Conservation (phyloP, 2,888 invertebrate species). For the Disparrhopalites patrizii region DNA sequence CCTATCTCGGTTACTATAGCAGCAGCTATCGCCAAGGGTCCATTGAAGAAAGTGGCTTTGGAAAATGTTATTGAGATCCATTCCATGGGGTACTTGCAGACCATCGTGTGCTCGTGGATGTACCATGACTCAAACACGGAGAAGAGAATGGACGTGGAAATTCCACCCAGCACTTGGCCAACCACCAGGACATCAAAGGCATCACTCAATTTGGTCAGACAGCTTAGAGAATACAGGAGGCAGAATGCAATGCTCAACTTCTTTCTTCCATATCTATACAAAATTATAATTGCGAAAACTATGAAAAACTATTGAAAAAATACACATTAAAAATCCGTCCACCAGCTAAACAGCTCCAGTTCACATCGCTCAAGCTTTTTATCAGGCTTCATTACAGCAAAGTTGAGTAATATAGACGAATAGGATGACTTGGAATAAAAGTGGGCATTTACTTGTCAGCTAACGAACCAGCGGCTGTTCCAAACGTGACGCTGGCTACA, state of each 20-base stretch:
- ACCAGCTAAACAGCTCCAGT: too few relatives aligned
- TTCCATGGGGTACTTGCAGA: constrained; percentile 57
- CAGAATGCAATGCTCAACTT: constrained; percentile 55
- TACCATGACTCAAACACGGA: constrained; percentile 61
- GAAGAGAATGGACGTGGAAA: constrained; percentile 59
- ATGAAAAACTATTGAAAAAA: background rate
- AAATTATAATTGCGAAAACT: background rate
- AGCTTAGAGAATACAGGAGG: constrained; percentile 55
- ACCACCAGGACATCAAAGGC: constrained; percentile 49
- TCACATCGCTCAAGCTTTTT: too few relatives aligned
- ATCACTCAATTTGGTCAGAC: constrained; percentile 55
- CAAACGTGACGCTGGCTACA: constrained; percentile 57
- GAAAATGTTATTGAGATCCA: constrained; percentile 59
- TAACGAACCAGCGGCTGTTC: constrained; percentile 57
- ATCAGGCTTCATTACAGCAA: too few relatives aligned
- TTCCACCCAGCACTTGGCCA: constrained; percentile 58
- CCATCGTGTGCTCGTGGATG: constrained; percentile 58
- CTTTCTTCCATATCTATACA: constrained; percentile 56
- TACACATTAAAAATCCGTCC: too few relatives aligned
- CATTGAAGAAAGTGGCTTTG: constrained; percentile 59
- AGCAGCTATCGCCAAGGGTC: constrained; percentile 58
- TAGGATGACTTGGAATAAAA: too few relatives aligned
- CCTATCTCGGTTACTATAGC: constrained; percentile 54
- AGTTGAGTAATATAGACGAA: too few relatives aligned
- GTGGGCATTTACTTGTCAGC: constrained; percentile 55